These are phyloP conservation scores for Arion vulgaris DNA, from an alignment of 1,140 invertebrate genomes.

Conservation along the genomic window DNA sequence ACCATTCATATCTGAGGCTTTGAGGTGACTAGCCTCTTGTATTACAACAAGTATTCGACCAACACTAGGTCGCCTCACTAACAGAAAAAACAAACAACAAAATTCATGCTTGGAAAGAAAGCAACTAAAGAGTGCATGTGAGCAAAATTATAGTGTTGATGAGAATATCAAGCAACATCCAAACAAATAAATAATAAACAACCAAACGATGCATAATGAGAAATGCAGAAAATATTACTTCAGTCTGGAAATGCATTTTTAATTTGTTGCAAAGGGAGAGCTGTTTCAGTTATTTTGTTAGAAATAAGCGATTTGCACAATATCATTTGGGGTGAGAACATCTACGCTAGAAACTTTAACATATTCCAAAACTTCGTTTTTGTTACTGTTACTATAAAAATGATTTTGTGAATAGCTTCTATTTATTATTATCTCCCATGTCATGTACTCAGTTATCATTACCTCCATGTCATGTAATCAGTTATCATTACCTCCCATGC, in stretches of 20 bases:
- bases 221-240: not conserved
- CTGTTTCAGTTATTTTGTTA: no score
- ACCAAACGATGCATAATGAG: not conserved
- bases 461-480: no score
- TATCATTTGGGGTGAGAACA: no score
- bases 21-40: conserved; percentile 77
- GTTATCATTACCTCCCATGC: no score
- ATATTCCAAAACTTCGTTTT: no score
- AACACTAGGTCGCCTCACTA: conserved; percentile 64
- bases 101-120: conserved; percentile 18
- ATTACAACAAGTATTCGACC: conserved; percentile 81
- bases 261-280: no score
- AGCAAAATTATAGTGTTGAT: not conserved
- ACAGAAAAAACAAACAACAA: conserved; percentile 23
- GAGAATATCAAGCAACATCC: not conserved
- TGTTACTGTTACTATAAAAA: no score
- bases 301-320: no score
- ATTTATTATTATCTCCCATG: no score
- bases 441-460: no score
- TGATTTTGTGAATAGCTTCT: no score
- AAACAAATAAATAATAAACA: not conserved
- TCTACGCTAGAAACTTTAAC: no score
- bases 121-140: conserved; percentile 3
- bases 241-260: not conserved
- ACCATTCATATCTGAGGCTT: conserved; percentile 71